Base-by-base conservation (phyloP, 1,140 invertebrate species). In the Diprion similis region DNA sequence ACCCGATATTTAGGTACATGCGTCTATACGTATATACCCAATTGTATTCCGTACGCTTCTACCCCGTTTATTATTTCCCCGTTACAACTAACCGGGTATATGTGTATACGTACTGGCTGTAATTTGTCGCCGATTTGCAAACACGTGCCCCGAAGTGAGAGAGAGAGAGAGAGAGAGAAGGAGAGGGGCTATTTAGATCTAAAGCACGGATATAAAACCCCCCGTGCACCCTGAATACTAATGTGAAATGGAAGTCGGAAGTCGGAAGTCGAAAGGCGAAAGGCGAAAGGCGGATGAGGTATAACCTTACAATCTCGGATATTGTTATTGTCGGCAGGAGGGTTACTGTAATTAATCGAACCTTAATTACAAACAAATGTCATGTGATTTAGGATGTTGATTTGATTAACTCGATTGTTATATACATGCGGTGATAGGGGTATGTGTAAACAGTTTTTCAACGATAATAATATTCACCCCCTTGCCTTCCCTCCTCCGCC, bases 81-180 rank as follows among this genome's bases (percentile, higher is more conserved):
- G n/a, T n/a, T n/a, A n/a, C n/a, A n/a, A n/a, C n/a, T n/a, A n/a
- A n/a, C n/a, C n/a, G n/a, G n/a, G n/a, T n/a, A n/a, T n/a, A n/a
- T n/a, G n/a, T n/a, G n/a, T n/a, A n/a, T n/a, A n/a, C n/a, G n/a
- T n/a, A n/a, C n/a, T 51, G 48, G 48, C 15, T 51, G 15, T 51
- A 51, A 51, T 51, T 51, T 51, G 48, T 51, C 48, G 48, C 48
- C 48, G 48, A 51, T 51, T 51, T 51, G 48, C 48, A 51, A 51
- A 51, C 48, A 51, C 48, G 48, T 15, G 15, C 48, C 48, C n/a
- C n/a, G n/a, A n/a, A n/a, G n/a, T n/a, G n/a, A n/a, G n/a, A n/a
- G n/a, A n/a, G n/a, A n/a, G n/a, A n/a, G n/a, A n/a, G n/a, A n/a
- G n/a, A n/a, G n/a, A n/a, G n/a, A n/a, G n/a, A n/a, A n/a, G n/a